Evolutionary conservation across 2,888 invertebrate genomes (phyloP), one percentile per base, ranked within the genome.

Genomic region (Lasioglossum lativentre): DNA sequence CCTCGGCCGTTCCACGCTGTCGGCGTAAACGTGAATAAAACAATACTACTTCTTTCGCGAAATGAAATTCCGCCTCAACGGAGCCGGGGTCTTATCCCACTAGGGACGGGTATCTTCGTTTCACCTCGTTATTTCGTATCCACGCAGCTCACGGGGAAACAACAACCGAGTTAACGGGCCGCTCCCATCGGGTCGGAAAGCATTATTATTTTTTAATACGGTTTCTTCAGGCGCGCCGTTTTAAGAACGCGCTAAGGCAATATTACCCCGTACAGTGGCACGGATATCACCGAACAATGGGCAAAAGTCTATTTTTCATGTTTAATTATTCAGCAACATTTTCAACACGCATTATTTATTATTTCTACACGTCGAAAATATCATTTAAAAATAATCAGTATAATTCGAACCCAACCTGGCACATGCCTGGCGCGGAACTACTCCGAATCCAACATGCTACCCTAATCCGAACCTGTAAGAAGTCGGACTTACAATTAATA

Each of bases 101-200:
- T 27, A 52, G 63, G 59, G 38, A 70, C 38, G 19, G 47, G 45
- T 82, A 75, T 82, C 72, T 73, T 68, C 76, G 76, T 59, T 83
- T 73, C 45, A 45, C 66, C 66, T 76, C 45, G 83, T 83, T 83
- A 82, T 82, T 82, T 52, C 75, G 75, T 52, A 75, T 75, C 47
- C 47, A 40, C 27, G 59, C 30, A 34, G 38, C 23, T n/a, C 34
- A 12, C 30, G 66, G 34, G 23, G 30, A 40, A 52, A 23, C 59
- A n/a, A 23, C 14, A 76, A 45, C 52, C 30, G 8, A 38, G 34
- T 38, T 38, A 76, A 66, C 72, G 30, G 72, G 47, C 12, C 47
- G 23, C 47, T 73, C 47, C 47, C 34, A 23, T 38, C n/a, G 47
- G 30, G 10, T 23, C 47, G 34, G 23, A 34, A 27, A n/a, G 70